Base-by-base conservation (phyloP, 92 coral and sea anemone species). In the Zoanthus sansibaricus region DNA sequence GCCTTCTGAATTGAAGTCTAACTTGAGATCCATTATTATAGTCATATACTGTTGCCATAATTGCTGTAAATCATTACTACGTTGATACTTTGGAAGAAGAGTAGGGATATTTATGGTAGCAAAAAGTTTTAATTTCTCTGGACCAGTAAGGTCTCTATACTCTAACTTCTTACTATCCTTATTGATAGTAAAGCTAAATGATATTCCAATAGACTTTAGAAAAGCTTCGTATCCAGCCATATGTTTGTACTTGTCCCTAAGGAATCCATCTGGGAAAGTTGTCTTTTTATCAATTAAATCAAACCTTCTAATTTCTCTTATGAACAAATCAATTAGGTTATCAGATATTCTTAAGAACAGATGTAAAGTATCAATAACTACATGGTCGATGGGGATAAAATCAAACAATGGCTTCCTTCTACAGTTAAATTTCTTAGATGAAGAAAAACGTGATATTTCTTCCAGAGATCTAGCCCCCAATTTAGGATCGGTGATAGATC, bases 141-240 rank as follows among this genome's bases (percentile, higher is more conserved):
- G 42, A 37, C 42, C 42, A 2, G 42, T 37, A 1, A 37, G 42
- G 42, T 37, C 2, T 37, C 90, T 82, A 33, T 89, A 89, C n/a
- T 93, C 91, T 84, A 87, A 25, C 42, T 87, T 88, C 49, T 92
- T 93, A 0, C 82, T 78, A 37, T 92, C 86, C 56, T 69, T 80
- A 33, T 83, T 79, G 1, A 89, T 32, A 33, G 70, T 73, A 79
- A 84, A 92, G 8, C 78, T 56, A 79, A 89, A 94, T n/a, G 86
- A 48, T 33, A 89, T 90, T 9, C 91, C 90, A 46, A 72, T 11
- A 31, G 69, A 14, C 20, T 83, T 77, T 0, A 89, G 75, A 54
- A 90, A 92, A 20, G 45, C 9, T 47, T 84, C 92, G 86, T 93
- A 93, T 4, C 78, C 82, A 10, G 93, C 91, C 95, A 92, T 90